Evolutionary conservation across 1,140 invertebrate genomes (phyloP), one percentile per base, ranked within the genome.

Genomic region (Dendroctonus valens): DNA sequence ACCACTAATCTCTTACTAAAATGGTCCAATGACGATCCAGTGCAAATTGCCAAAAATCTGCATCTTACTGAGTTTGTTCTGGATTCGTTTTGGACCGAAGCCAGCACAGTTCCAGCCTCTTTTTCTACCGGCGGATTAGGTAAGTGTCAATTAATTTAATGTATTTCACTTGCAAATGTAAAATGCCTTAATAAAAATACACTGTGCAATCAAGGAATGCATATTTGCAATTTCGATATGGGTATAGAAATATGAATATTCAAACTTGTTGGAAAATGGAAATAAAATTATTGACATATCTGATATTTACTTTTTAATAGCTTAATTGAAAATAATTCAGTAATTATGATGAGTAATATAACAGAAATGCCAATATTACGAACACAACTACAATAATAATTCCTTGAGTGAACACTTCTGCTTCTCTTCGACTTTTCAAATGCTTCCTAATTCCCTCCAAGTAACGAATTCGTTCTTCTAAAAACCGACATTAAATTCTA

Each of bases 31-130:
- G 83, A 87, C 46, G 83, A 85, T 50, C 89, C 91, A 6, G 88
- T 93, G 6, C 84, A 87, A 7, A 81, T 93, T 15, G 90, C 91
- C 8, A 82, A 85, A 0, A 87, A 90, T 59, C 75, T 93, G 39
- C 91, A 93, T 74, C 79, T 94, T n/a, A 92, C 91, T 0, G 91
- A 94, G 75, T 94, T 91, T 72, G 83, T 85, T 26, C 77, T 92
- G 5, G 80, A 87, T 12, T 83, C 84, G 37, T 85, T 83, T 67
- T 91, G 87, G 87, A 87, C 85, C 0, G 90, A 91, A 72, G 82
- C 83, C 65, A 86, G 85, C 5, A 81, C 85, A 26, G 84, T 87
- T 4, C 84, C 85, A 62, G 88, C 89, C 5, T 87, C 88, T 46
- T 84, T 89, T 72, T 81, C 87, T 61, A 85, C 87, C 63, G 89